phyloP scores from a whole-genome alignment of 2,797 vertebrate species.

The Rhinatrema bivittatum region DNA sequence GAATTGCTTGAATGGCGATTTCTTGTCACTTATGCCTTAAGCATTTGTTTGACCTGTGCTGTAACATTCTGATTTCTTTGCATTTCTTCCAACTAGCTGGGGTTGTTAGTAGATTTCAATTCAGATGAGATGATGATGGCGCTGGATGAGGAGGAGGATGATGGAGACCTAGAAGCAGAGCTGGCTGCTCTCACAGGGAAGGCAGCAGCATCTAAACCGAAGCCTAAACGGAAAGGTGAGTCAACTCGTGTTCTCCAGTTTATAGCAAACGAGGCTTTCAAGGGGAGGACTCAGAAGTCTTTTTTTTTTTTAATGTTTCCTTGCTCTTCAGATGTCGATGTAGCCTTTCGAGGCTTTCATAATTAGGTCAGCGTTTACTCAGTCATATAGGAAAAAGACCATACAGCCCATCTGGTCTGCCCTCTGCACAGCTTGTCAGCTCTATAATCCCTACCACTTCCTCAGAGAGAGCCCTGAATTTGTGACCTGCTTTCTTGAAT shows the following conservation, averaged over 20 bases:
- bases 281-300: background rate
- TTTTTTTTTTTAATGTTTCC: background rate
- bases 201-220: conserved; percentile 42
- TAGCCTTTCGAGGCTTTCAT: accelerated
- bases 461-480: no score
- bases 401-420: no score
- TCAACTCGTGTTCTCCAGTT: no score
- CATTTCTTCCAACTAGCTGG: conserved; percentile 50
- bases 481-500: no score
- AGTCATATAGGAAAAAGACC: no score
- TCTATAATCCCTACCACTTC: no score
- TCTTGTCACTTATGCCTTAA: no score
- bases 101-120: conserved; percentile 76
- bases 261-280: background rate
- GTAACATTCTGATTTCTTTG: background rate
- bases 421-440: no score
- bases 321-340: background rate
- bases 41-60: no score
- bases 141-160: conserved; percentile 61
- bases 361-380: background rate
- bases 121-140: conserved; percentile 78
- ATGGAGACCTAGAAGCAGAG: conserved; percentile 84
- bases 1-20: no score
- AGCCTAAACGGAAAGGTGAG: conserved; percentile 70
- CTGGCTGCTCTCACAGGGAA: conserved; percentile 82